Conservation (phyloP, 2,888 invertebrate genomes). For the Philonicus albiceps region DNA sequence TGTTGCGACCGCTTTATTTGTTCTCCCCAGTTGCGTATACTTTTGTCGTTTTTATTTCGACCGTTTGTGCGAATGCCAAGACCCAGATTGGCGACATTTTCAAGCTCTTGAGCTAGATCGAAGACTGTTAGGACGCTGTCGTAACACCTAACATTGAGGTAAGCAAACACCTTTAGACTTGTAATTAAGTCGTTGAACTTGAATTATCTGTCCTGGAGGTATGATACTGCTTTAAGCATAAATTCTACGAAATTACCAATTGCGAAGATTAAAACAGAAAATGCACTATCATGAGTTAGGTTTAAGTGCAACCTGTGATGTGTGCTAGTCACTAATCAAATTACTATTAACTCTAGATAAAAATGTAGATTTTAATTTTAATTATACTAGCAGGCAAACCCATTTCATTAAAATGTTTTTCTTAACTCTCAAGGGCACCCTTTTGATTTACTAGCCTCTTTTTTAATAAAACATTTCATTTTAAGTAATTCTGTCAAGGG, state of each 20-base stretch:
- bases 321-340: no score
- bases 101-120: not conserved
- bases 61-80: not conserved
- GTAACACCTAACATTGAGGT: not conserved
- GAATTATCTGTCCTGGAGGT: not conserved
- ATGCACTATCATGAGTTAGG: not conserved
- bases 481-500: no score
- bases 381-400: no score
- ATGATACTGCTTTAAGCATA: not conserved
- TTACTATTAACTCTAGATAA: no score
- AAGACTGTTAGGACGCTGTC: not conserved
- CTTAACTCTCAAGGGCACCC: no score
- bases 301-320: not conserved
- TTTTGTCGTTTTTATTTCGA: not conserved
- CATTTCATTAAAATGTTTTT: no score
- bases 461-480: no score
- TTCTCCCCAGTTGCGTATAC: not conserved
- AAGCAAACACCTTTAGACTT: not conserved
- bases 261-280: not conserved
- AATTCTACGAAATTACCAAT: not conserved
- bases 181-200: not conserved
- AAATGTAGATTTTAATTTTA: no score
- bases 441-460: no score
- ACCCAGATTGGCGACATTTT: not conserved
- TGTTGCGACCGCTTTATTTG: not conserved